These are phyloP conservation scores for Spialia ferax DNA, from an alignment of 2,888 invertebrate species.

Conservation along the genomic window DNA sequence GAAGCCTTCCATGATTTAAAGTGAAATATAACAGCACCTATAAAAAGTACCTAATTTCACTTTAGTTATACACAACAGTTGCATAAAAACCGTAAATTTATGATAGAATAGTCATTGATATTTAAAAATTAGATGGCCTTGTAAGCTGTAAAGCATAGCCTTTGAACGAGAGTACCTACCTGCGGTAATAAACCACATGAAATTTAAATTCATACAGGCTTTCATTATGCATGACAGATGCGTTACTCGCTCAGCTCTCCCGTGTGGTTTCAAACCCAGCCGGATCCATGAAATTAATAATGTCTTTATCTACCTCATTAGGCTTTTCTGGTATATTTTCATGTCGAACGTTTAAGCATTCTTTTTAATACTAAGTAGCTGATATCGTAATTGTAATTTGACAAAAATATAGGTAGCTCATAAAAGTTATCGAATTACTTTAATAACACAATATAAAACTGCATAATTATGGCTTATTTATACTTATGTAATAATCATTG, in stretches of 20 bases:
- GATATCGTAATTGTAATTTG: background rate
- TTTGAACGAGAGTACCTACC: background rate
- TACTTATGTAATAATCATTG: too few species aligned
- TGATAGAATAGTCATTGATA: background rate
- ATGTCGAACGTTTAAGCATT: conserved; percentile 15
- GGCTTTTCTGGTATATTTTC: conserved; percentile 16
- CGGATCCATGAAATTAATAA: conserved; percentile 40
- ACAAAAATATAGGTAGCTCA: background rate
- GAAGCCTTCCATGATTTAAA: background rate
- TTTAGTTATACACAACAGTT: background rate
- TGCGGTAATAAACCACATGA: conserved; percentile 15
- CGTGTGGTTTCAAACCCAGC: conserved; percentile 39
- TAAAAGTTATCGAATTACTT: too few species aligned
- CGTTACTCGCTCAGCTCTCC: conserved; percentile 30
- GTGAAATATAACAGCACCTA: background rate
- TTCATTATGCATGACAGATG: conserved; percentile 38
- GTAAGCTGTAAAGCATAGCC: background rate
- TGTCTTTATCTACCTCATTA: conserved; percentile 33
- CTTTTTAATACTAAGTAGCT: background rate
- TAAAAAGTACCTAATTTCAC: too few species aligned
- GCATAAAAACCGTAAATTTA: background rate
- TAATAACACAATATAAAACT: too few species aligned
- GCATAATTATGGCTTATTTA: too few species aligned
- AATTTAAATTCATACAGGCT: conserved; percentile 30
- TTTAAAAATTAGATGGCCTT: background rate